Base-by-base conservation (phyloP, 2,797 vertebrate species). In the Taenioides sp. region DNA sequence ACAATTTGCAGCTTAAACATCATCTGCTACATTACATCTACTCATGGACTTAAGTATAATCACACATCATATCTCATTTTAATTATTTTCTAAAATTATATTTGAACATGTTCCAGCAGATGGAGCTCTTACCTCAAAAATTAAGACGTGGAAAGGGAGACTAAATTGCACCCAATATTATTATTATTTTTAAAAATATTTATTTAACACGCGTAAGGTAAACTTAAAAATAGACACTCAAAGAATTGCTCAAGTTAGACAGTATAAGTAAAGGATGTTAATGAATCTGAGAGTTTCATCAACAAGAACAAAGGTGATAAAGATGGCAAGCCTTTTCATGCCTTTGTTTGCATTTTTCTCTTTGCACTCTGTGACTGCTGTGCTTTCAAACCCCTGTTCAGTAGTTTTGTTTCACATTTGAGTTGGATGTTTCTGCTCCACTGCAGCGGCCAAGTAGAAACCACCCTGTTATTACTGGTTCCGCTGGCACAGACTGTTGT, bases 121-220 rank as follows among this genome's bases (percentile, higher is more conserved):
- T 72, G 84, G 81, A 0, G 74, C 78, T 57, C 31, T 79, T 59
- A 47, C 67, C 63, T 52, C 23, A 75, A 18, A 2, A 43, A 68
- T 65, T 1, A 73, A 22, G 4, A 18, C 9, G 37, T 62, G 20
- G 16, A 27, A 59, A 28, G 23, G 4, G 3, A 58, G 11, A 1
- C 23, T 27, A 27, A 59, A 28, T 3, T 22, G 47, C 3, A 5
- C 20, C 14, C 14, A 47, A 17, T 16, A 47, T 47, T 3, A 16
- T 47, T 16, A 16, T 17, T 47, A n/a, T 47, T 1, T 14, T 1
- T 4, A 27, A 50, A 50, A 52, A 52, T 52, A 52, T 52, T 20
- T 20, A 52, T 52, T 52, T 52, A 52, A 7, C n/a, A 18, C 6
- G 18, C 2, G 6, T 52, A 18, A 17, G 16, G 20, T n/a, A n/a